A percentile compares a stretch with the other conserved stretches of the same genome.
These are phyloP conservation scores for Meriones unguiculatus DNA, from an alignment of 2,113 vertebrate genomes.

Conservation along the genomic window DNA sequence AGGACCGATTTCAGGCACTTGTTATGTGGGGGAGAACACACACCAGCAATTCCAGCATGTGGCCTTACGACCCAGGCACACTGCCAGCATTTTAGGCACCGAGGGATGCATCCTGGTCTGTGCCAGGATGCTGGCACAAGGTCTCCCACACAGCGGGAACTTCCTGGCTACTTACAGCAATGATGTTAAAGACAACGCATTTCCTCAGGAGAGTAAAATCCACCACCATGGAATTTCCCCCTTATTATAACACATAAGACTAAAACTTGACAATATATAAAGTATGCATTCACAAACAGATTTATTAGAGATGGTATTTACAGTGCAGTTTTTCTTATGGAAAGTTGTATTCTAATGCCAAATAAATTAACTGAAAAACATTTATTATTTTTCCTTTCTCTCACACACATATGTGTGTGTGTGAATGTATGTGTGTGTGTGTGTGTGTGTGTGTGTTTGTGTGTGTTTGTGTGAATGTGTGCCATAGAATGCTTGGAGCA, in stretches of 20 bases:
- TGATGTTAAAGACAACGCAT: not conserved
- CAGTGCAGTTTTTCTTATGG: not conserved
- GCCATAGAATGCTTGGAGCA: not conserved
- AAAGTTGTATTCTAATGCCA: not conserved
- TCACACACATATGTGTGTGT: too few relatives aligned
- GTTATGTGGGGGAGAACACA: not conserved
- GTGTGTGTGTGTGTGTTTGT: too few relatives aligned
- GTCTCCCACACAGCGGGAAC: not conserved
- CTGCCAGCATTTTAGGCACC: not conserved
- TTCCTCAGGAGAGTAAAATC: not conserved
- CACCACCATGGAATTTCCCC: not conserved
- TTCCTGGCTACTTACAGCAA: not conserved
- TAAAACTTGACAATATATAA: not conserved
- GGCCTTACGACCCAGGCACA: not conserved
- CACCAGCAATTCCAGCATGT: not conserved
- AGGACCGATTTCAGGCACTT: not conserved
- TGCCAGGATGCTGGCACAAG: not conserved
- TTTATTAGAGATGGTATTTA: slow-evolving; percentile 9
- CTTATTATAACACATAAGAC: not conserved
- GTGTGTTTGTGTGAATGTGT: not conserved
- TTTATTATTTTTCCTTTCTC: not conserved
- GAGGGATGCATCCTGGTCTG: not conserved
- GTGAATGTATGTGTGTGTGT: not conserved
- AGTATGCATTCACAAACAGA: slow-evolving; percentile 19
- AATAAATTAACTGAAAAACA: not conserved